Percentiles rank a stretch among this genome's conserved stretches.
phyloP scores from a whole-genome alignment of 37 sponge, comb jelly and placozoan species.

The Oopsacas minuta region DNA sequence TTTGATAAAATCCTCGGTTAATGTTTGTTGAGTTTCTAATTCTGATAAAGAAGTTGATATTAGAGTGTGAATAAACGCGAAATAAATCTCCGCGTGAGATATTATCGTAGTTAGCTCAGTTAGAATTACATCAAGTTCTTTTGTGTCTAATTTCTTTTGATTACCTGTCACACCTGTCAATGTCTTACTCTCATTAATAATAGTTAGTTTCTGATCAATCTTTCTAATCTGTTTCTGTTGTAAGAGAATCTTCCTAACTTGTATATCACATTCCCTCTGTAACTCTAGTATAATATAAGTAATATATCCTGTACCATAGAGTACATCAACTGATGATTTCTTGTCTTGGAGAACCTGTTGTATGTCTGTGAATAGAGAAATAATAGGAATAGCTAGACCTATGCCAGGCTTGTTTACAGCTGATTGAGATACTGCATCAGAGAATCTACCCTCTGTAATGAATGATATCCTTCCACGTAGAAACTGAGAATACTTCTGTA shows the following conservation, averaged over 20 bases:
- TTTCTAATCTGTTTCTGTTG: background rate
- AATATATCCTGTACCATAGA: background rate
- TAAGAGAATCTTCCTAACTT: background rate
- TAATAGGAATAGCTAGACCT: slow-evolving; percentile 2
- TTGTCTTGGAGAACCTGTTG: background rate
- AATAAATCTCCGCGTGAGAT: background rate
- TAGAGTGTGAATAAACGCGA: background rate
- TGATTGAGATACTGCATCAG: background rate
- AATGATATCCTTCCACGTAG: slow-evolving; percentile 20
- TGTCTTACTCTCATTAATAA: background rate
- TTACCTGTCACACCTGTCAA: background rate
- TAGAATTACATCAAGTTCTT: background rate
- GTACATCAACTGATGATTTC: background rate
- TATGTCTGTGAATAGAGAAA: background rate
- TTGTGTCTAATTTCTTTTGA: background rate
- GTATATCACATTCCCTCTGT: background rate
- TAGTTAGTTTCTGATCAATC: background rate
- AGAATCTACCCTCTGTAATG: background rate
- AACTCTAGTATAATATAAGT: background rate
- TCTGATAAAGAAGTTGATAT: background rate
- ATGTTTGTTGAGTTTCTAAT: background rate
- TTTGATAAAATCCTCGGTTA: background rate
- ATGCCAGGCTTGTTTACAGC: background rate
- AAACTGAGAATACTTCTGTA: slow-evolving; percentile 35
- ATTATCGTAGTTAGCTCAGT: background rate